A percentile compares a stretch with the other conserved stretches of the same genome.
These are phyloP conservation scores for Carduelis carduelis DNA, from an alignment of 2,797 vertebrate species.

Conservation along the genomic window DNA sequence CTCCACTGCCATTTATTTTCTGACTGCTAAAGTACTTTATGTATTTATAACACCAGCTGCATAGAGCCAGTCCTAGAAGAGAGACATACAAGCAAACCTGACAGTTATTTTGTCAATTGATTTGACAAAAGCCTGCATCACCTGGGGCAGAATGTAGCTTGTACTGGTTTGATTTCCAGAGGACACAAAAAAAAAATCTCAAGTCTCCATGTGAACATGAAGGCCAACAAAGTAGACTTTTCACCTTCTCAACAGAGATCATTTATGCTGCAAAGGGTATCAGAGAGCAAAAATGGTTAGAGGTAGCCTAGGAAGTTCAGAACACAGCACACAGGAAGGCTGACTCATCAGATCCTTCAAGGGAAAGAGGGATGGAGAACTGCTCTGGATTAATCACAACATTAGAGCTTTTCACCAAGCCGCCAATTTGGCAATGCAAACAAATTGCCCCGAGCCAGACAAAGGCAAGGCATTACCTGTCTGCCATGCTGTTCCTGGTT, in stretches of 20 bases:
- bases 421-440: not conserved
- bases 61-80: not conserved
- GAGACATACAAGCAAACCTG: not conserved
- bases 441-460: not conserved
- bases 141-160: not conserved
- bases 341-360: not conserved
- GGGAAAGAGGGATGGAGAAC: not conserved
- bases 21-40: not conserved
- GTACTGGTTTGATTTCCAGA: not conserved
- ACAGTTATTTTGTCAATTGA: not conserved
- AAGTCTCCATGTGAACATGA: not conserved
- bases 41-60: not conserved
- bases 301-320: not conserved
- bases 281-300: not conserved
- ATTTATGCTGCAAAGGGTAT: not conserved
- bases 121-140: not conserved
- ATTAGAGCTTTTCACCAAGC: not conserved
- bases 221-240: not conserved
- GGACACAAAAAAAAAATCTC: too few species aligned
- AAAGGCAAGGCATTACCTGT: slow-evolving; percentile 78
- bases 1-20: not conserved
- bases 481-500: slow-evolving; percentile 89
- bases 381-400: not conserved
- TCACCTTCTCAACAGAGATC: not conserved
- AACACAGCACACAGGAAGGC: not conserved